Evolutionary conservation across 2,888 invertebrate genomes (phyloP), one percentile per base, ranked within the genome.

Genomic region (Heliconius hortense): DNA sequence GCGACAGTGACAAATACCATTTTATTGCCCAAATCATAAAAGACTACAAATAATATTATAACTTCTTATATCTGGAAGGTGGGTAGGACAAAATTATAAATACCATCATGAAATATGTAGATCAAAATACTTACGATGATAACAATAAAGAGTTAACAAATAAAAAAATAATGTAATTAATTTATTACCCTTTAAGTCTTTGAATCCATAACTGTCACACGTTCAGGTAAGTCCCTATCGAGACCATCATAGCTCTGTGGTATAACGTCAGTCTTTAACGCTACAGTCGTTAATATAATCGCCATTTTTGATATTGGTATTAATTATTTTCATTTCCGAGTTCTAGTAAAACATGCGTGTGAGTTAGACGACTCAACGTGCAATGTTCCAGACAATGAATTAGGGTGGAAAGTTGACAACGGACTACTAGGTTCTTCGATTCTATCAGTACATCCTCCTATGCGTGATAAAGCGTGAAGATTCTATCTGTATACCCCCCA

Each of bases 11-110:
- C 63, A 63, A 63, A 63, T 63, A 63, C 18, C 35, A 35, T 63
- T 63, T 63, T 63, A 63, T 63, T 63, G 35, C n/a, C 31, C 35
- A 35, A n/a, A 62, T 35, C 11, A 31, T 62, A 63, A 63, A n/a
- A 60, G 8, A n/a, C 11, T 18, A 48, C 43, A 48, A 48, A 48
- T 48, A 48, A 18, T 48, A 48, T 5, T 5, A 48, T 48, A 48
- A 48, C 4, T 18, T 18, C 18, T 48, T 48, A 48, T 18, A 5
- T 48, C 1, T 48, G 18, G 15, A 43, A 43, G 43, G 43, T 48
- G 18, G 35, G 35, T 35, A 1, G 10, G 35, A 35, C 35, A 35
- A 0, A 35, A 35, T 35, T 8, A 18, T 21, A 35, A 18, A 56
- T 56, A 10, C 0, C n/a, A n/a, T n/a, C n/a, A 10, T n/a, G n/a